Evolutionary conservation across 2,888 invertebrate species (phyloP).

Genomic region (Boloria euphrosyne): DNA sequence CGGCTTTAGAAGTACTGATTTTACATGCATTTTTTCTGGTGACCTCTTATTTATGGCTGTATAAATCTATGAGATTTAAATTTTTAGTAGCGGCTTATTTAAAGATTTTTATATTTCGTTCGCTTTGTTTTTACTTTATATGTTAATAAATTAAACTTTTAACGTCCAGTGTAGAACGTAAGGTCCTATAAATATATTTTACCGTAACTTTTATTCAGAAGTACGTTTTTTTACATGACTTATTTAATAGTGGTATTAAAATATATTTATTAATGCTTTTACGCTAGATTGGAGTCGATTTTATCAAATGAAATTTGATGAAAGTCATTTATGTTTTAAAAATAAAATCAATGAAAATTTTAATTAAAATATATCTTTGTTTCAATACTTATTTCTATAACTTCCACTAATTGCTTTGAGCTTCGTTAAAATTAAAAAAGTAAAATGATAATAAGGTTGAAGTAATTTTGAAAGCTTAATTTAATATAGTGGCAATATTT

Average conservation of each 20-base stretch:
- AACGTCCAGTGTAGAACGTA: neutral
- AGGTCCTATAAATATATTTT: neutral
- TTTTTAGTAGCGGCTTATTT: slow-evolving; percentile 15
- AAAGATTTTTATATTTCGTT: neutral
- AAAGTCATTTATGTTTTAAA: no score
- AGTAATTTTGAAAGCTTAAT: neutral
- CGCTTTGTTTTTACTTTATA: no score
- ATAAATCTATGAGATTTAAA: slow-evolving; percentile 16
- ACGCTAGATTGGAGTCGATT: no score
- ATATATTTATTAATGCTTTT: no score
- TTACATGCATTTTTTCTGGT: slow-evolving; percentile 57
- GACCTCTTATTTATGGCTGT: slow-evolving; percentile 52
- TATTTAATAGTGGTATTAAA: no score
- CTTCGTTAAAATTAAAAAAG: neutral
- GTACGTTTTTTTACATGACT: no score
- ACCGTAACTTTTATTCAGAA: no score
- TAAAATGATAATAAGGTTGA: neutral
- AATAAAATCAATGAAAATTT: no score
- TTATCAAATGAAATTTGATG: no score
- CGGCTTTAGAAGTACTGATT: slow-evolving; percentile 60
- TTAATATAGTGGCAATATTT: neutral
- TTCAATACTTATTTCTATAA: neutral
- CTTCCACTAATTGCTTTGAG: slow-evolving; percentile 7
- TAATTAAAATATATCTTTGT: neutral
- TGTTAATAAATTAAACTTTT: no score